Base-by-base conservation (phyloP, 2,888 invertebrate genomes). In the Sabatieria punctata region DNA sequence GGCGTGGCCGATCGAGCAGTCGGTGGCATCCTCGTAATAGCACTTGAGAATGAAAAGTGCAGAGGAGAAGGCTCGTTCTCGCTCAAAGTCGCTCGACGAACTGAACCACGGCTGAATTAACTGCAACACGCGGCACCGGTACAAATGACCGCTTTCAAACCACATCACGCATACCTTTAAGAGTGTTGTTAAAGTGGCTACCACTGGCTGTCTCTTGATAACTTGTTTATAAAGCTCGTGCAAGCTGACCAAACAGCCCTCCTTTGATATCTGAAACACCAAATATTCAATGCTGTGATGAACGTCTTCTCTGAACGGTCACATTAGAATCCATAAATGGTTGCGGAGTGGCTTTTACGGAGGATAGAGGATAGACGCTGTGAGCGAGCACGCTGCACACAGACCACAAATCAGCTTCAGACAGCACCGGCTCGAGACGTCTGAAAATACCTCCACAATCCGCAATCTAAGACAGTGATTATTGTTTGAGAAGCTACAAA, bases 1-100 rank as follows among this genome's bases (percentile, higher is more conserved):
- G 2, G 62, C 62, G 15, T 52, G 45, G 18, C 50, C 50, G 13
- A 48, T 15, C 6, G 39, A 19, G 22, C 45, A 27, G 18, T 48
- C 48, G 18, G 35, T 21, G 18, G 41, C 43, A 4, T 15, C 2
- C 13, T 22, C 30, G 26, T 48, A 48, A 36, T 50, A 50, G 2
- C 41, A 33, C 33, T 48, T 45, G 6, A 50, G 30, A 8, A 45
- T 4, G 1, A 43, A 2, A 15, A 35, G 26, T 1, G 43, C 38
- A 21, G 48, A 41, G n/a, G 41, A 39, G 6, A 48, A 24, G 2
- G 50, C 49, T 2, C 50, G 41, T 19, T 38, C 36, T 2, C 50
- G 40, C n/a, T 36, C 50, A 4, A 38, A 13, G 6, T 24, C 41
- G 23, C 22, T 36, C 3, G 36, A 45, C n/a, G 45, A 27, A 2